Percentiles rank a stretch among this genome's conserved stretches.
Evolutionary conservation across 2,113 vertebrate genomes (phyloP).

Genomic region (Polyodon spathula): DNA sequence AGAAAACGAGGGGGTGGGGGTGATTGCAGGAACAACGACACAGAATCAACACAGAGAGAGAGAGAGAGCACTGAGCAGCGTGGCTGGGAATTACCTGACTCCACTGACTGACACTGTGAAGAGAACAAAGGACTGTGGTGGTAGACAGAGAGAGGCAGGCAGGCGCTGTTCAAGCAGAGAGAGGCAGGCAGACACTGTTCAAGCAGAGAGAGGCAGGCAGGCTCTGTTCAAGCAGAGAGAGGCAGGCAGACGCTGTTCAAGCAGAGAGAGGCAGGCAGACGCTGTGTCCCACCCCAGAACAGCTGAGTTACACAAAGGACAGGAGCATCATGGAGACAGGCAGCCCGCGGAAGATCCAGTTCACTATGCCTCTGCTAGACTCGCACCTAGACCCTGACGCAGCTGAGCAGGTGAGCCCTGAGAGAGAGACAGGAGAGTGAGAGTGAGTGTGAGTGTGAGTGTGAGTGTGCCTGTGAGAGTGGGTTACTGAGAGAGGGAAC

Average conservation of each 20-base stretch:
- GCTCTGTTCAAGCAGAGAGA: too few relatives aligned
- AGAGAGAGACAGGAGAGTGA: too few relatives aligned
- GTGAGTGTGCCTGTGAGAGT: slow-evolving; percentile 8
- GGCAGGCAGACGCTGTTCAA: too few relatives aligned
- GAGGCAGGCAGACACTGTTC: too few relatives aligned
- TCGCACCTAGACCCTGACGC: slow-evolving; percentile 85
- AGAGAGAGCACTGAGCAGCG: slow-evolving; percentile 28
- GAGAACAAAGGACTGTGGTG: background rate
- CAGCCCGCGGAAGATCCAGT: slow-evolving; percentile 83
- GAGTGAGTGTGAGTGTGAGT: too few relatives aligned
- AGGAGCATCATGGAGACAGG: slow-evolving; percentile 65
- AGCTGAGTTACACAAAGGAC: slow-evolving; percentile 18
- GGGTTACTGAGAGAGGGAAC: slow-evolving; percentile 2
- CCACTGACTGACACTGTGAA: too few relatives aligned
- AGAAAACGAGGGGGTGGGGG: slow-evolving; percentile 2
- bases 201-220: too few relatives aligned
- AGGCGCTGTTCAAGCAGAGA: background rate
- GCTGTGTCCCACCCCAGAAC: slow-evolving; percentile 13
- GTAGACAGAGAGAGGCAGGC: slow-evolving; percentile 5
- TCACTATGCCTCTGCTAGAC: slow-evolving; percentile 79
- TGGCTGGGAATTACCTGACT: slow-evolving; percentile 22
- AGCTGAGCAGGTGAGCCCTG: slow-evolving; percentile 70
- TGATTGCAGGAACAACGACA: slow-evolving; percentile 32
- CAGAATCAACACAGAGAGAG: too few relatives aligned
- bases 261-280: too few relatives aligned